These are phyloP conservation scores for Paedocypris sp. DNA, from an alignment of 2,113 vertebrate genomes.

Conservation along the genomic window DNA sequence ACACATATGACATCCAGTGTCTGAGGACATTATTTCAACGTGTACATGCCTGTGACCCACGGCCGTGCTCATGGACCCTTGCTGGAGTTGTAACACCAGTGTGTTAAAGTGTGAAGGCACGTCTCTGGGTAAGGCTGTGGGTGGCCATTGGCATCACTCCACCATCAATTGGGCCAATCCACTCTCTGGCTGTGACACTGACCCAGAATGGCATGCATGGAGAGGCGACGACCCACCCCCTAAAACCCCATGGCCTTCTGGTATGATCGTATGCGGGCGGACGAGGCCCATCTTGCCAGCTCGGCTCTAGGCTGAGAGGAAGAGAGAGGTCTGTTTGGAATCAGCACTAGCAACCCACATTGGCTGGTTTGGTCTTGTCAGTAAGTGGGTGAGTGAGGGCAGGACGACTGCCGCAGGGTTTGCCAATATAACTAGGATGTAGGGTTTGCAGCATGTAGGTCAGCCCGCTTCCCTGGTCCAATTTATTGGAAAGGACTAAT, in stretches of 20 bases:
- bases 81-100: background rate
- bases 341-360: conserved; percentile 45
- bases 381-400: conserved; percentile 33
- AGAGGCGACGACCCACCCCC: conserved; percentile 11
- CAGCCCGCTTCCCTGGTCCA: conserved; percentile 39
- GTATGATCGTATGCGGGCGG: conserved; percentile 4
- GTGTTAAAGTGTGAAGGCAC: background rate
- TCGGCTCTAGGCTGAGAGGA: background rate
- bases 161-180: conserved; percentile 4
- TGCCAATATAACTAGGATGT: conserved; percentile 47
- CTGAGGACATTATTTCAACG: background rate
- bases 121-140: background rate
- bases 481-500: conserved; percentile 7
- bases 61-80: background rate
- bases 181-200: background rate
- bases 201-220: conserved; percentile 2
- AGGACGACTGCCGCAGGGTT: conserved; percentile 45
- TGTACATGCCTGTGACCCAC: background rate
- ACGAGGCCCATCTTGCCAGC: conserved; percentile 1
- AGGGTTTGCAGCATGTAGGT: conserved; percentile 60
- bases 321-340: conserved; percentile 4
- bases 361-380: conserved; percentile 24
- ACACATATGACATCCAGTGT: background rate
- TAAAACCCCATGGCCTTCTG: conserved; percentile 15
- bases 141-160: conserved; percentile 5